Conservation (phyloP, 2,888 invertebrate species). For the Drosophila sordidula region DNA sequence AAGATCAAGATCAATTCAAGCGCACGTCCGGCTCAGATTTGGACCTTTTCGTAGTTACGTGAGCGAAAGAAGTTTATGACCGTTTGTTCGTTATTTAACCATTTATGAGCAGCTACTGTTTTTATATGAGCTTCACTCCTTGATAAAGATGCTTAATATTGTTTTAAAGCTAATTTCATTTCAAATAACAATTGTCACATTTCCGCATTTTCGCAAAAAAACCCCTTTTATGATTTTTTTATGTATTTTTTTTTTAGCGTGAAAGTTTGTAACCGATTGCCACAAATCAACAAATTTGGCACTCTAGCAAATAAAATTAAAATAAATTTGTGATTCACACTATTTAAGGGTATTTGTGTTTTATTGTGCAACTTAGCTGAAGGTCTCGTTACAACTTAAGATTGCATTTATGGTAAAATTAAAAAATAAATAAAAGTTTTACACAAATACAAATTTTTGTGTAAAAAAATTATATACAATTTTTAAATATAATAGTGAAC, state of each 20-base stretch:
- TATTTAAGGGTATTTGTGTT: slow-evolving; percentile 1
- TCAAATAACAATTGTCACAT: slow-evolving; percentile 26
- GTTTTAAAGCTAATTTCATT: slow-evolving; percentile 44
- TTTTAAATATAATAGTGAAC: background rate
- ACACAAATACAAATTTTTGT: background rate
- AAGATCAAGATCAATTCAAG: slow-evolving; percentile 53
- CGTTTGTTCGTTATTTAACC: slow-evolving; percentile 49
- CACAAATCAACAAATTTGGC: slow-evolving; percentile 32
- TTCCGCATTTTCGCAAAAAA: slow-evolving; percentile 11
- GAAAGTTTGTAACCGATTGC: slow-evolving; percentile 41
- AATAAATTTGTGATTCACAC: slow-evolving; percentile 26
- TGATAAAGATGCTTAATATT: slow-evolving; percentile 19
- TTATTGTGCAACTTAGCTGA: slow-evolving; percentile 1
- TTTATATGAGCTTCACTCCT: slow-evolving; percentile 35
- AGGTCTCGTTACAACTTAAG: slow-evolving; percentile 6
- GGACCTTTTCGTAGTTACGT: slow-evolving; percentile 25
- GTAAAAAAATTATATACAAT: background rate
- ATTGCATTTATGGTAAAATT: too few species aligned
- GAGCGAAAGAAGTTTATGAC: slow-evolving; percentile 41
- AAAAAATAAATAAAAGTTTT: background rate
- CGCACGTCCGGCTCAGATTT: slow-evolving; percentile 33
- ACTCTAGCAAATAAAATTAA: slow-evolving; percentile 15
- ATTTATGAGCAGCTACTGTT: slow-evolving; percentile 59
- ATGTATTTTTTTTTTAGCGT: slow-evolving; percentile 3
- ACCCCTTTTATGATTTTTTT: slow-evolving; percentile 18